These are phyloP conservation scores for Myathropa florea DNA, from an alignment of 2,888 invertebrate genomes.

Conservation along the genomic window DNA sequence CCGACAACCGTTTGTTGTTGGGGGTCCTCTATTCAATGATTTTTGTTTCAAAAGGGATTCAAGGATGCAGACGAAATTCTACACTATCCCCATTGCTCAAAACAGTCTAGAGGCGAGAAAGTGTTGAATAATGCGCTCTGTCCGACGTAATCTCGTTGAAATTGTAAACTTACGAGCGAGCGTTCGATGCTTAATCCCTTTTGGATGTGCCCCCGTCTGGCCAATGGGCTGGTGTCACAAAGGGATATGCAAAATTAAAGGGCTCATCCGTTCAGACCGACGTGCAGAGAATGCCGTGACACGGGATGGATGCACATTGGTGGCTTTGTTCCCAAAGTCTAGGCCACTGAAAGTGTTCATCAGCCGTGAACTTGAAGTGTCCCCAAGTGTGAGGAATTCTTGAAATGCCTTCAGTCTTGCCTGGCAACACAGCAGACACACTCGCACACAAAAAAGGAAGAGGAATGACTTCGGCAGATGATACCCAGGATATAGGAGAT, in stretches of 20 bases:
- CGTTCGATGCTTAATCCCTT: conserved; percentile 65
- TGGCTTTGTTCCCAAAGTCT: not conserved
- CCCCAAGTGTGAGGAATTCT: conserved; percentile 48
- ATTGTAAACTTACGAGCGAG: conserved; percentile 62
- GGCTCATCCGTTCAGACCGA: conserved; percentile 32
- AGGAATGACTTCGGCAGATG: conserved; percentile 25
- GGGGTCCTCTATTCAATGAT: conserved; percentile 30
- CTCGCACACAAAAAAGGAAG: not conserved
- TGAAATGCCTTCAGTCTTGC: conserved; percentile 40
- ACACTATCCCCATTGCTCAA: conserved; percentile 22
- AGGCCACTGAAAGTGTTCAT: conserved; percentile 45
- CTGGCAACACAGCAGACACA: not conserved
- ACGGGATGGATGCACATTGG: not conserved
- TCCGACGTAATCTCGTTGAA: conserved; percentile 58
- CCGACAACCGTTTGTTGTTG: no score
- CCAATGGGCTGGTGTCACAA: conserved; percentile 40
- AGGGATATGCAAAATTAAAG: conserved; percentile 65
- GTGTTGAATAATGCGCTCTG: conserved; percentile 56
- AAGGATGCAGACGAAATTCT: conserved; percentile 60
- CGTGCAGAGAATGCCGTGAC: not conserved
- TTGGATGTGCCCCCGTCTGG: conserved; percentile 40
- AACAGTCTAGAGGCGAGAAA: conserved; percentile 27
- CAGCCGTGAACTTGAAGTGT: conserved; percentile 57
- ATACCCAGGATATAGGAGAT: conserved; percentile 46
- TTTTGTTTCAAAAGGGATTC: conserved; percentile 62